phyloP scores from a whole-genome alignment of 2,113 vertebrate species.

The Irena cyanogastra region DNA sequence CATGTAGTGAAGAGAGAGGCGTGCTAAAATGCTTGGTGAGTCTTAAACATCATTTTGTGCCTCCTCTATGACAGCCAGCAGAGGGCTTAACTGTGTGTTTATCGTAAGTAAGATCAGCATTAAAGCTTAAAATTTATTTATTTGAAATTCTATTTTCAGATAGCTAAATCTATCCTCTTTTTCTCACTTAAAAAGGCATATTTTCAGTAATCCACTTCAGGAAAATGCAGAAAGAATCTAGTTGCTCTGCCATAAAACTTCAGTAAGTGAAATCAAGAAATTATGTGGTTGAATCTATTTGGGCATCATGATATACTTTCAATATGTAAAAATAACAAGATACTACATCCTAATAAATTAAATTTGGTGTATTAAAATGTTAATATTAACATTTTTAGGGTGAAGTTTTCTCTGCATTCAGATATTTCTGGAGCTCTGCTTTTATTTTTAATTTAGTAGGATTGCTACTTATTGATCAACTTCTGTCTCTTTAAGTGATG shows the following conservation, averaged over 20 bases:
- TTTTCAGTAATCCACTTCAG: background rate
- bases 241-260: background rate
- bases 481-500: slow-evolving; percentile 79
- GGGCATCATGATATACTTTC: background rate
- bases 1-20: background rate
- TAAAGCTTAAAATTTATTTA: background rate
- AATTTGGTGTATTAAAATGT: background rate
- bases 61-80: background rate
- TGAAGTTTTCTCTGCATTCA: background rate
- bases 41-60: background rate
- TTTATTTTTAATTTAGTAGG: background rate
- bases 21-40: background rate
- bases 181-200: background rate
- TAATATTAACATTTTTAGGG: background rate
- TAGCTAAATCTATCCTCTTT: background rate
- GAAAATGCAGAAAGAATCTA: background rate
- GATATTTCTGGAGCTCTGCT: background rate
- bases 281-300: background rate
- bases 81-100: background rate
- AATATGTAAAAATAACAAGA: background rate
- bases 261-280: background rate
- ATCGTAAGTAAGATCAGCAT: background rate
- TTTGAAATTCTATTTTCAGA: background rate
- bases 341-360: background rate
- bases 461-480: background rate